Conservation (phyloP, 2,113 vertebrate genomes). For the Podarcis cretensis region DNA sequence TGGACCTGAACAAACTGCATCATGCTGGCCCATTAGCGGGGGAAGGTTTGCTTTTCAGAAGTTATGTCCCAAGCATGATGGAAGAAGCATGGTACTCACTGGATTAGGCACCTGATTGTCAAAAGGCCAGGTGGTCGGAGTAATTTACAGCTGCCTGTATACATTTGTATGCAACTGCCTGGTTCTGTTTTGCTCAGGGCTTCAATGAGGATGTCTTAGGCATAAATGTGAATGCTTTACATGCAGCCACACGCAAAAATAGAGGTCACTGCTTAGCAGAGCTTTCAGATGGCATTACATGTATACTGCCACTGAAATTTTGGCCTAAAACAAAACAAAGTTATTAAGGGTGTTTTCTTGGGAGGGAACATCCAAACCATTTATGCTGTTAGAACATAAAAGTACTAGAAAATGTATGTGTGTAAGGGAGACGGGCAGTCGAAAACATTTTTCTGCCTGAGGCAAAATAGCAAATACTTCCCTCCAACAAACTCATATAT, state of each 20-base stretch:
- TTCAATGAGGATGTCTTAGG: neutral
- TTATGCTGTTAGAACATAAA: neutral
- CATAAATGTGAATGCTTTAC: neutral
- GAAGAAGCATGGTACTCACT: constrained; percentile 7
- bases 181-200: neutral
- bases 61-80: neutral
- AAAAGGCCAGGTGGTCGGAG: constrained; percentile 3
- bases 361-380: neutral
- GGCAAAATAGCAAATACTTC: neutral
- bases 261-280: neutral
- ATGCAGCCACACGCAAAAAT: neutral
- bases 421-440: too few species aligned
- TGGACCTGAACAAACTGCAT: neutral
- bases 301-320: neutral
- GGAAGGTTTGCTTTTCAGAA: constrained; percentile 26
- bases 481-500: too few species aligned
- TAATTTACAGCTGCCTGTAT: constrained; percentile 14
- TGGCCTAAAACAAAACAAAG: neutral
- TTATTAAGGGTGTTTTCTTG: neutral
- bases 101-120: constrained; percentile 8
- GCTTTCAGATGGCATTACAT: neutral
- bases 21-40: neutral
- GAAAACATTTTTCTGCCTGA: neutral
- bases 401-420: too few species aligned
- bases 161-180: neutral